phyloP scores from a whole-genome alignment of 2,888 invertebrate genomes.

The Fragum fragum region DNA sequence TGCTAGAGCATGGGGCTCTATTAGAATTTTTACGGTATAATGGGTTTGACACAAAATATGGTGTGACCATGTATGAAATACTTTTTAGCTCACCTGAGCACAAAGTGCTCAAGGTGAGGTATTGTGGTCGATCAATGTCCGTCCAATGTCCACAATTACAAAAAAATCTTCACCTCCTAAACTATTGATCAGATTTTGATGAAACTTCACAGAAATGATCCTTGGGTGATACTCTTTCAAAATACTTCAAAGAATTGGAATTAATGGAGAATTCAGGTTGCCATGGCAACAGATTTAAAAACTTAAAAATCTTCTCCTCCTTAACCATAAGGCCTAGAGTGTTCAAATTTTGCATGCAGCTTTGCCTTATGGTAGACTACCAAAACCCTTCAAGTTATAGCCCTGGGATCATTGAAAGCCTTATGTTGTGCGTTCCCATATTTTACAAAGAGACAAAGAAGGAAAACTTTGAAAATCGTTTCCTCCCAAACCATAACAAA shows the following conservation, averaged over 20 bases:
- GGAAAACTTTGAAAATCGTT: slow-evolving; percentile 5
- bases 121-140: too few relatives aligned
- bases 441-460: not conserved
- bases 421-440: slow-evolving; percentile 4
- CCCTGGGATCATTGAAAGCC: not conserved
- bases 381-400: not conserved
- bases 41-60: slow-evolving; percentile 14
- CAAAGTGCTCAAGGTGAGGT: too few relatives aligned
- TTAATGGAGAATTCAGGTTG: slow-evolving; percentile 2
- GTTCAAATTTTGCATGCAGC: not conserved
- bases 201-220: too few relatives aligned
- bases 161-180: too few relatives aligned
- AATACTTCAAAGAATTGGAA: slow-evolving; percentile 8
- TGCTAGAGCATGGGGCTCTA: too few relatives aligned
- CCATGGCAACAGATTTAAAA: slow-evolving; percentile 1
- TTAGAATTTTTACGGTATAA: not conserved
- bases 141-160: too few relatives aligned
- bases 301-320: slow-evolving; percentile 12
- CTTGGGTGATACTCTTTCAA: too few relatives aligned
- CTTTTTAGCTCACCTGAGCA: not conserved
- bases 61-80: slow-evolving; percentile 11
- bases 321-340: slow-evolving; percentile 5
- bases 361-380: slow-evolving; percentile 1
- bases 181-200: too few relatives aligned
- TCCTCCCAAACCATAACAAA: not conserved